phyloP scores from a whole-genome alignment of 2,888 invertebrate species.

The Acholoe squamosa region DNA sequence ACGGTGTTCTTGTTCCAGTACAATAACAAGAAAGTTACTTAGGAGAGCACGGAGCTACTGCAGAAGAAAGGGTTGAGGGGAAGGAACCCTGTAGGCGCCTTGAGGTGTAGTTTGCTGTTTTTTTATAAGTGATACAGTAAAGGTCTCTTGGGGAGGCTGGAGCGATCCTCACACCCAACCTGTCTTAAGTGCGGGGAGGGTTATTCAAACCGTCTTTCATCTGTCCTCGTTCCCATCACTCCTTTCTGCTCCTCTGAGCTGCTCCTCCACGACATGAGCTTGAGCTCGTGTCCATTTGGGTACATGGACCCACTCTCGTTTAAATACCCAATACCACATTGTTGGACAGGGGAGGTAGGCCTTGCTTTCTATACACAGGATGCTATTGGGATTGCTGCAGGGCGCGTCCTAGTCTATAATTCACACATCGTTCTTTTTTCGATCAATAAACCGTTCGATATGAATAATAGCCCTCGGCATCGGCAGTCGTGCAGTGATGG shows the following conservation, averaged over 20 bases:
- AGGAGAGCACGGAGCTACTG: not conserved
- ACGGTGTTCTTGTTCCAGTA: slow-evolving; percentile 20
- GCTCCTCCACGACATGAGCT: not conserved
- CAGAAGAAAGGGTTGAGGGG: not conserved
- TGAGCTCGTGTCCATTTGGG: slow-evolving; percentile 1
- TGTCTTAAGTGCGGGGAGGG: not conserved
- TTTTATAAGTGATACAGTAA: not conserved
- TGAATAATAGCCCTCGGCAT: slow-evolving; percentile 29
- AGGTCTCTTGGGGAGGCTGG: not conserved
- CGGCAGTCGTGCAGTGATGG: not conserved
- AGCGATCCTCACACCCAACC: not conserved
- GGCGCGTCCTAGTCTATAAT: not conserved
- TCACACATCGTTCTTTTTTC: not conserved
- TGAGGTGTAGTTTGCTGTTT: not conserved
- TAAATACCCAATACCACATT: not conserved
- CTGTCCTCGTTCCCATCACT: not conserved
- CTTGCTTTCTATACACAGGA: not conserved
- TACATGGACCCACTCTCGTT: not conserved
- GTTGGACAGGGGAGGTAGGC: not conserved
- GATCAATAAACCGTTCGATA: slow-evolving; percentile 10
- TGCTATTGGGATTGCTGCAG: not conserved
- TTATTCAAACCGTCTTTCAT: not conserved
- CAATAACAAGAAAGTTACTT: not conserved
- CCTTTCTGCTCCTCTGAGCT: slow-evolving; percentile 1
- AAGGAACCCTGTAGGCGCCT: not conserved